Conservation (phyloP, 23 tunicate genomes). For the Botrylloides violaceus region DNA sequence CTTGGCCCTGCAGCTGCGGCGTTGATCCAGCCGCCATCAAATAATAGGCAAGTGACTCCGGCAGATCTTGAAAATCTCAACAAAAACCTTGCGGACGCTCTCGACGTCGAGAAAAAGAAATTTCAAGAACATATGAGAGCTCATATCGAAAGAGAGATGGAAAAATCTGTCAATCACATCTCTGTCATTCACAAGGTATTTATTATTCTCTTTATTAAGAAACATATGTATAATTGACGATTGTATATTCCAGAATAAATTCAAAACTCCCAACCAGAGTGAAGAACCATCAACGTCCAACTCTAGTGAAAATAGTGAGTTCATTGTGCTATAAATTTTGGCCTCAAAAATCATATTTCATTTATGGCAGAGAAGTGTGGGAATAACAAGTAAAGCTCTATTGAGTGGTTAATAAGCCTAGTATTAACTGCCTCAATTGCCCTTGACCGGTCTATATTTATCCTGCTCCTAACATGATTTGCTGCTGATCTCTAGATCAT, state of each 20-base stretch:
- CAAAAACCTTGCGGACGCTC: conserved; percentile 1
- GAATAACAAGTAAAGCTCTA: too few species aligned
- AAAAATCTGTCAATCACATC: neutral
- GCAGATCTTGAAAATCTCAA: conserved; percentile 4
- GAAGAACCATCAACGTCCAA: neutral
- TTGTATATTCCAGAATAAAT: neutral
- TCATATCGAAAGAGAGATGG: neutral
- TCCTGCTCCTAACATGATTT: too few species aligned
- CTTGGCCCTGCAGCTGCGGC: neutral
- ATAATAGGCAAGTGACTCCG: neutral
- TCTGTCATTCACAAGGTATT: conserved; percentile 48
- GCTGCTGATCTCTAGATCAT: too few species aligned
- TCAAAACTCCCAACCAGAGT: neutral
- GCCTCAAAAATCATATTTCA: too few species aligned
- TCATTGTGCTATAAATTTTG: too few species aligned
- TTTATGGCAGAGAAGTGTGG: too few species aligned
- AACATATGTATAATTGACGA: too few species aligned
- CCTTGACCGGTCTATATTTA: too few species aligned
- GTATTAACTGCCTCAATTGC: too few species aligned
- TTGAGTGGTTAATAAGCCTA: too few species aligned
- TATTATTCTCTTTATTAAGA: too few species aligned
- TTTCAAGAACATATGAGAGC: conserved; percentile 14
- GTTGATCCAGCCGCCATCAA: neutral
- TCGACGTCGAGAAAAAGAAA: conserved; percentile 2
- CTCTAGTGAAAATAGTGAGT: conserved; percentile 1